phyloP scores from a whole-genome alignment of 2,888 invertebrate species.

The Teleogryllus oceanicus region DNA sequence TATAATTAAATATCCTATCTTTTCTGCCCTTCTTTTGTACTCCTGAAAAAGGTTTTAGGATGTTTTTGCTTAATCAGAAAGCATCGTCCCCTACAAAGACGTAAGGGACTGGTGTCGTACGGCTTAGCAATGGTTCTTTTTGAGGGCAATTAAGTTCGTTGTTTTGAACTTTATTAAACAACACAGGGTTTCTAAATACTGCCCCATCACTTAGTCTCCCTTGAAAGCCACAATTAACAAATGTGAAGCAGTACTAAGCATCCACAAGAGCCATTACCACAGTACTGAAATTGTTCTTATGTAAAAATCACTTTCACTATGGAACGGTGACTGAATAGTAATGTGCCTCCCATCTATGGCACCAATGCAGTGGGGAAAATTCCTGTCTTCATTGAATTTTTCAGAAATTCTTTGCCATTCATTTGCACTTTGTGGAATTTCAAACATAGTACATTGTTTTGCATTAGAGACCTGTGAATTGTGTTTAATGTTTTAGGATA shows the following conservation, averaged over 20 bases:
- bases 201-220: constrained; percentile 40
- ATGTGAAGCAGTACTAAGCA: constrained; percentile 31
- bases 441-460: too few species aligned
- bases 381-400: too few species aligned
- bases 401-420: too few species aligned
- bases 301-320: constrained; percentile 34
- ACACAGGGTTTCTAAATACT: constrained; percentile 35
- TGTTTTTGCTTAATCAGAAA: constrained; percentile 29
- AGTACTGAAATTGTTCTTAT: constrained; percentile 34
- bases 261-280: constrained; percentile 39
- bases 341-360: too few species aligned
- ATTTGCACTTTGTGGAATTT: too few species aligned
- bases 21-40: too few species aligned
- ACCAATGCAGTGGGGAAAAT: too few species aligned
- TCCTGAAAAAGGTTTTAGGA: too few species aligned
- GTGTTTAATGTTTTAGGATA: too few species aligned
- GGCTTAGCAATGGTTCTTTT: neutral
- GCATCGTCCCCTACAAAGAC: constrained; percentile 37
- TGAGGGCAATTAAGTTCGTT: constrained; percentile 33
- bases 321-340: constrained; percentile 31
- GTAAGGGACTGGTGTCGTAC: constrained; percentile 30
- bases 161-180: constrained; percentile 36
- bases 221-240: constrained; percentile 35
- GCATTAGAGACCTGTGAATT: too few species aligned
- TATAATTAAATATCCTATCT: too few species aligned